Percentiles rank a stretch among this genome's conserved stretches.
Evolutionary conservation across 2,797 vertebrate species (phyloP).

Genomic region (Alcedo quadribrachys): DNA sequence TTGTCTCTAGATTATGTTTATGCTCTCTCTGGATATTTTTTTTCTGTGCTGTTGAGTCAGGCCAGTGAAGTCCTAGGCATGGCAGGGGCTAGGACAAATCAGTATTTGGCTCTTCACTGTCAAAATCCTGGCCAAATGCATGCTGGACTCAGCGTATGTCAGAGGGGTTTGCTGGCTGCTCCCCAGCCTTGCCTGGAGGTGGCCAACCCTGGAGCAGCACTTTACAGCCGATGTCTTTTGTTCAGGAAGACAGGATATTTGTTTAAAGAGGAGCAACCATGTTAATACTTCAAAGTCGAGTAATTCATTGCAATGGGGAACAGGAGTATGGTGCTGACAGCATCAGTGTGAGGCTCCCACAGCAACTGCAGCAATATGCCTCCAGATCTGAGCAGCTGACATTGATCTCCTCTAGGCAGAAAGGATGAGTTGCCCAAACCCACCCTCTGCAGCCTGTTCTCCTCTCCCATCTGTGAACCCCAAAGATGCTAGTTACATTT

Average conservation of each 20-base stretch:
- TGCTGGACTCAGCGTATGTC: background rate
- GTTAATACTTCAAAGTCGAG: conserved; percentile 17
- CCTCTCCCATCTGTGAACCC: background rate
- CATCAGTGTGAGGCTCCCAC: background rate
- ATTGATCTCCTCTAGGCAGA: background rate
- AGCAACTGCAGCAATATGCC: background rate
- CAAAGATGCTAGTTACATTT: background rate
- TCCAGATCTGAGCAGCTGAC: background rate
- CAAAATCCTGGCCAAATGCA: background rate
- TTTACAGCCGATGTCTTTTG: background rate
- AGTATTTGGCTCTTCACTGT: background rate
- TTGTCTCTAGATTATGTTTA: background rate
- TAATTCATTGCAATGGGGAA: background rate
- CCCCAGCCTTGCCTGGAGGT: conserved; percentile 8
- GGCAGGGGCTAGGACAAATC: background rate
- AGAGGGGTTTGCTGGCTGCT: background rate
- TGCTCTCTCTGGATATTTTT: background rate
- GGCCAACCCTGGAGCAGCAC: background rate
- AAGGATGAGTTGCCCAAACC: background rate
- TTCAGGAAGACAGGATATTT: background rate
- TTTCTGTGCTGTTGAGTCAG: background rate
- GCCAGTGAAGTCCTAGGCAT: background rate
- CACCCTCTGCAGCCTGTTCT: background rate
- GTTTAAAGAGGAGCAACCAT: background rate
- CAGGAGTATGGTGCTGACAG: background rate